Base-by-base conservation (phyloP, 2,113 vertebrate genomes). In the Emydura subglobosa region DNA sequence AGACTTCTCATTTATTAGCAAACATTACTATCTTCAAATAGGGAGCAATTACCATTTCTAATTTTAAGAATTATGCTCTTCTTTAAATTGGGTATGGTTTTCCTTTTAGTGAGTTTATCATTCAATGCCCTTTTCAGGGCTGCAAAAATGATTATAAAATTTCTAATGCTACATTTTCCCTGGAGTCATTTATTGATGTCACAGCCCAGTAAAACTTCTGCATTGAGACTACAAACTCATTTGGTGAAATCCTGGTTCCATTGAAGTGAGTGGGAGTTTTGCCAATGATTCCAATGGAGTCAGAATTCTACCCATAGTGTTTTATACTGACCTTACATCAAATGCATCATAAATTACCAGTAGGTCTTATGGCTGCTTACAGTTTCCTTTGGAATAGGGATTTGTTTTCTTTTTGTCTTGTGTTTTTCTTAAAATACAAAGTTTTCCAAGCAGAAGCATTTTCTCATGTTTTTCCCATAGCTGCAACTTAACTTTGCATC, bases 391-490 rank as follows among this genome's bases (percentile, higher is more conserved):
- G 11, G 84, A 47, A 31, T 79, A 7, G 50, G 85, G 76, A 89
- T 82, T 31, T 89, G 4, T 90, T 95, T 31, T 79, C 90, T 96
- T 47, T 39, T 80, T 10, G 16, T 83, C 88, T 93, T 91, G 13
- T 54, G 9, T 86, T 2, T 57, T 79, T 92, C 87, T 21, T 79
- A 86, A 44, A 89, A 68, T 4, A 82, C 3, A 24, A 68, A 55
- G 47, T 76, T 86, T 89, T 10, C 29, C 1, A 83, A 83, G 82
- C 27, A 54, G 5, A 72, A 53, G 31, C 16, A 27, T 57, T 57
- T 57, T 78, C 21, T 57, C 31, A 0, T 0, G 34, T 79, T 81
- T 84, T 90, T 91, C 25, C 53, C 82, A 31, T 49, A 90, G 24
- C 44, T 65, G 24, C 21, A 82, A 5, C 68, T 91, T 84, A 49